Conservation (phyloP, 2,888 invertebrate genomes). For the Pachycephus smyrnensis region DNA sequence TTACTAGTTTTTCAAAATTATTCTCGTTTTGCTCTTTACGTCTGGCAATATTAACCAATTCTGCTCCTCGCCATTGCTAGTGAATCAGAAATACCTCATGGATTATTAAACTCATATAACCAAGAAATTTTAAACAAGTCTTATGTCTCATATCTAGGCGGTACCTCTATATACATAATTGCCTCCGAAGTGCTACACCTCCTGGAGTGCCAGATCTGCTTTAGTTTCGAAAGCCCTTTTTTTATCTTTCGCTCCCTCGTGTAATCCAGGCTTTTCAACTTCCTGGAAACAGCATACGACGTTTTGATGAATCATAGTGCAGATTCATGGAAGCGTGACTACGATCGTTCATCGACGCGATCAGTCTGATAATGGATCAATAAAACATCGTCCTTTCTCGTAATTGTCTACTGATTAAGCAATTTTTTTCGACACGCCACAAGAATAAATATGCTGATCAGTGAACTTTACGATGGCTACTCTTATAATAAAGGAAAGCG, state of each 20-base stretch:
- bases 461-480: neutral
- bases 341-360: neutral
- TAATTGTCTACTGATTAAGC: neutral
- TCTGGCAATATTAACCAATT: neutral
- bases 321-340: constrained; percentile 7
- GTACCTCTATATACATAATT: neutral
- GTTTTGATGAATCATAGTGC: neutral
- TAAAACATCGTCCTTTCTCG: neutral
- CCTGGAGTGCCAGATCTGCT: neutral
- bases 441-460: neutral
- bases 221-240: neutral
- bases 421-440: neutral
- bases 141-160: neutral
- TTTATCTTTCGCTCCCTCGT: neutral
- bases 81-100: neutral
- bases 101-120: neutral
- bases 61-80: neutral
- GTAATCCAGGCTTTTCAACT: neutral
- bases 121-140: neutral
- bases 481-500: neutral
- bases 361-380: neutral
- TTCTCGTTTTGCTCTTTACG: neutral
- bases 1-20: neutral
- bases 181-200: neutral
- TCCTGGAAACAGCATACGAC: neutral